phyloP scores from a whole-genome alignment of 2,888 invertebrate genomes.

The Mimas tiliae region DNA sequence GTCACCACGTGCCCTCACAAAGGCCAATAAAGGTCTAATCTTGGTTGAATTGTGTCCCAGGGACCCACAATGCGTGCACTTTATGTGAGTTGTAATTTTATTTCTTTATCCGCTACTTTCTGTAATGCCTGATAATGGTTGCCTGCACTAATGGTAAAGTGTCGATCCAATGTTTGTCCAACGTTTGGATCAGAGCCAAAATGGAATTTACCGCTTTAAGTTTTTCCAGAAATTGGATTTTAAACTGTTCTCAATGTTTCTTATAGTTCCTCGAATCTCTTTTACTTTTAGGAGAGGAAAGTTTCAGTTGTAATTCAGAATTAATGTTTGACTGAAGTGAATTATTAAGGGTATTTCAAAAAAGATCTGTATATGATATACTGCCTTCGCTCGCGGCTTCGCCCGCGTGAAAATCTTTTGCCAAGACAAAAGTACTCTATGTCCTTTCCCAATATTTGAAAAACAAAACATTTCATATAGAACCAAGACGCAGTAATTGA shows the following conservation, averaged over 20 bases:
- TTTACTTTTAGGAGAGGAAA: too few relatives aligned
- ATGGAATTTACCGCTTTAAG: not conserved
- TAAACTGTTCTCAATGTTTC: not conserved
- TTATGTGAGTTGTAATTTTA: not conserved
- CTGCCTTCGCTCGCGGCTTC: too few relatives aligned
- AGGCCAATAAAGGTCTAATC: conserved; percentile 18
- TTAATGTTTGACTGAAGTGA: not conserved
- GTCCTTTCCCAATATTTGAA: too few relatives aligned
- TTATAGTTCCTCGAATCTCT: not conserved
- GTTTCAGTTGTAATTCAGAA: not conserved
- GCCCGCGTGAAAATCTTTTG: too few relatives aligned
- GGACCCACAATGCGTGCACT: not conserved
- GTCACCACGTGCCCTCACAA: not conserved
- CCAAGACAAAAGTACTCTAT: too few relatives aligned
- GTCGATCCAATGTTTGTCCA: not conserved
- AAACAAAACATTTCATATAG: too few relatives aligned
- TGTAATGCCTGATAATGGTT: not conserved
- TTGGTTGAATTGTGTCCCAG: conserved; percentile 11
- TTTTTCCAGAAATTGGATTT: not conserved
- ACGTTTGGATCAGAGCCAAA: conserved; percentile 5
- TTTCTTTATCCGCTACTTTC: not conserved
- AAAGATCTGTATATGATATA: too few relatives aligned
- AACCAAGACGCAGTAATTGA: not conserved
- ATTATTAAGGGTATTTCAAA: not conserved
- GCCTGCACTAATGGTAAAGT: not conserved